A percentile compares a stretch with the other conserved stretches of the same genome.
These are phyloP conservation scores for Eptatretus atami DNA, from an alignment of 2,797 vertebrate genomes.

Conservation along the genomic window DNA sequence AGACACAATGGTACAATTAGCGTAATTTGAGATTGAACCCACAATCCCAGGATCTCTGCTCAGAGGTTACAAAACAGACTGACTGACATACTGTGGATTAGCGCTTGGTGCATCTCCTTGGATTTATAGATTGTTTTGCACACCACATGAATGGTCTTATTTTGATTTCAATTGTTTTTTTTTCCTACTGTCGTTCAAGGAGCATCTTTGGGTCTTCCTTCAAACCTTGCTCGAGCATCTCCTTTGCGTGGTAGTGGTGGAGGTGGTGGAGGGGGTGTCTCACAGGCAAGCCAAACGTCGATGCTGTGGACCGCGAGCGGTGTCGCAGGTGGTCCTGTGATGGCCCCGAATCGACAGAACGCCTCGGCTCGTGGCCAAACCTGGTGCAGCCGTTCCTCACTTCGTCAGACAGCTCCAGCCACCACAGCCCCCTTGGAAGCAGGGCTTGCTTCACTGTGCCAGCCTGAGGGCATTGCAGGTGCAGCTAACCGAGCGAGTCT, in stretches of 20 bases:
- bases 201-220: no score
- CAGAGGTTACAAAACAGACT: no score
- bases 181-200: no score
- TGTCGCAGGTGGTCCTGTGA: neutral
- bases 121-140: neutral
- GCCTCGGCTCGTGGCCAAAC: conserved; percentile 2
- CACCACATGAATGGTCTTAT: neutral
- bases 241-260: neutral
- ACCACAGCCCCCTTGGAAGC: neutral
- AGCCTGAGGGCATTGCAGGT: neutral
- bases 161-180: neutral
- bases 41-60: no score
- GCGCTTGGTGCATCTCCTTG: no score
- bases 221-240: neutral
- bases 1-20: no score
- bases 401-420: neutral
- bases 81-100: no score
- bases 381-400: neutral
- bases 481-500: conserved; percentile 2
- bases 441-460: neutral
- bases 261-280: neutral
- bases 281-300: conserved; percentile 2
- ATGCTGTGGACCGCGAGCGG: neutral
- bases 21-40: no score
- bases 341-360: neutral